phyloP scores from a whole-genome alignment of 2,888 invertebrate species.

The Amiota mariae region DNA sequence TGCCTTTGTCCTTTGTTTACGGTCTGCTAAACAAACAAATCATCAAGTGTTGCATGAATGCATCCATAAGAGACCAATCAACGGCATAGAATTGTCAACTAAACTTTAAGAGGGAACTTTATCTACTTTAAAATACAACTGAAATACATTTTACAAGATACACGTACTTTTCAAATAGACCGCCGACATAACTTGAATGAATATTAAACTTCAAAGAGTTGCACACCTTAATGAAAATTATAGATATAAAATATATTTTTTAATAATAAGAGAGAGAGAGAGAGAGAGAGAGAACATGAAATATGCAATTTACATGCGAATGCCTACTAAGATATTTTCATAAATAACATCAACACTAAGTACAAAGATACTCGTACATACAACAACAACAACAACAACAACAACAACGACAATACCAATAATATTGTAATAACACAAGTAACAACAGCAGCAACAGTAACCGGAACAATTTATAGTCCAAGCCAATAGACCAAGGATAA shows the following conservation, averaged over 20 bases:
- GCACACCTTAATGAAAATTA: constrained; percentile 15
- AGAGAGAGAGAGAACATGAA: too few relatives aligned
- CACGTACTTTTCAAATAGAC: too few relatives aligned
- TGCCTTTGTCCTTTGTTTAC: background rate
- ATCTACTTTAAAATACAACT: too few relatives aligned
- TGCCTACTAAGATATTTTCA: constrained; percentile 34
- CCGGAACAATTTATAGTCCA: constrained; percentile 15
- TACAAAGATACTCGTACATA: constrained; percentile 34
- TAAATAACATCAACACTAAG: constrained; percentile 46
- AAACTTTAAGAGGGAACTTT: too few relatives aligned
- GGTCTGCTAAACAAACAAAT: constrained; percentile 31
- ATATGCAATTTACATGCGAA: constrained; percentile 65
- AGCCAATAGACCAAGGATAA: constrained; percentile 40
- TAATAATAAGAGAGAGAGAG: background rate
- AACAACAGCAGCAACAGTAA: background rate
- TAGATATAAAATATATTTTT: constrained; percentile 4
- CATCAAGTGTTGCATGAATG: constrained; percentile 18
- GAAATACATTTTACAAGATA: too few relatives aligned
- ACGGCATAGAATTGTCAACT: too few relatives aligned
- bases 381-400: constrained; percentile 36
- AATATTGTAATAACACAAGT: too few relatives aligned
- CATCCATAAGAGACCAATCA: constrained; percentile 1
- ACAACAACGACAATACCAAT: constrained; percentile 35
- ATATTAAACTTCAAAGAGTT: constrained; percentile 2
- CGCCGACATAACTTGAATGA: too few relatives aligned